Evolutionary conservation across 2,888 invertebrate genomes (phyloP).

Genomic region (Hyles lineata): DNA sequence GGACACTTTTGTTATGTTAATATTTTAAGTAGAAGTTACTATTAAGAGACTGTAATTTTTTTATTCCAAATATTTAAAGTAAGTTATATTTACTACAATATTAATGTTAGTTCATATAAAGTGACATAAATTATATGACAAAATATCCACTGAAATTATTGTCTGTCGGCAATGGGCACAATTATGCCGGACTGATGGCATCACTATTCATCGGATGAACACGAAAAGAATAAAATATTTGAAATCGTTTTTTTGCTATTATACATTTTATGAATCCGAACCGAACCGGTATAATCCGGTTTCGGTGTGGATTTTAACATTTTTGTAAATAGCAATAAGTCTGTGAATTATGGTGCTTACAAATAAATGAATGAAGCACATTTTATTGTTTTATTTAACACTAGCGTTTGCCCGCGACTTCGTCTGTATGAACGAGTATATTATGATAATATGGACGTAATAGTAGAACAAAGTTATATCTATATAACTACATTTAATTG

Average conservation of each 20-base stretch:
- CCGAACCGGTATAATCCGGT: background rate
- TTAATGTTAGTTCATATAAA: too few species aligned
- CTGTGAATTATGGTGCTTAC: conserved; percentile 39
- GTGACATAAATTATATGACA: too few species aligned
- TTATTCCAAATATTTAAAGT: conserved; percentile 31
- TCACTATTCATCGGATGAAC: too few species aligned
- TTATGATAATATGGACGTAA: too few species aligned
- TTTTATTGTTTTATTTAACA: conserved; percentile 19
- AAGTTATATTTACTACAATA: background rate
- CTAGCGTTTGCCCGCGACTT: too few species aligned
- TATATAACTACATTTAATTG: too few species aligned
- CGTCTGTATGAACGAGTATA: too few species aligned
- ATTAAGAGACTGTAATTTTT: background rate
- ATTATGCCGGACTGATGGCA: too few species aligned
- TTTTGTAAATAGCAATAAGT: conserved; percentile 9
- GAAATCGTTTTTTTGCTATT: background rate
- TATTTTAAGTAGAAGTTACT: background rate
- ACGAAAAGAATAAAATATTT: background rate
- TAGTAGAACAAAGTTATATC: too few species aligned
- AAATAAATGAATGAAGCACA: conserved; percentile 46
- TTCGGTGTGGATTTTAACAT: background rate
- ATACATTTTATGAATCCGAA: background rate
- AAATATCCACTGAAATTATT: too few species aligned
- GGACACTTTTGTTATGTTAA: background rate
- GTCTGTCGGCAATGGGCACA: too few species aligned